Evolutionary conservation across 1,140 invertebrate genomes (phyloP).

Genomic region (Dendrolimus kikuchii): DNA sequence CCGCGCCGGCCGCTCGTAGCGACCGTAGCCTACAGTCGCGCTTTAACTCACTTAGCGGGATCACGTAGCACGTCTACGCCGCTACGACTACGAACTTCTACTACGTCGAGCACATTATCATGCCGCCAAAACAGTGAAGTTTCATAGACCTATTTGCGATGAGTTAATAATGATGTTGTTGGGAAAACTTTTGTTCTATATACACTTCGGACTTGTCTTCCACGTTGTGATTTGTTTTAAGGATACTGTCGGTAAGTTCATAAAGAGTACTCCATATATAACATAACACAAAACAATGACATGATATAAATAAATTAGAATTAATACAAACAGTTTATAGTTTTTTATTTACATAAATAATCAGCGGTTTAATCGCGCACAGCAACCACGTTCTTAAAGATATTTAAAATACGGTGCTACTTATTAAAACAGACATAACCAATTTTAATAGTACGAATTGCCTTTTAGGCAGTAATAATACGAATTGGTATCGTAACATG

Average conservation of each 20-base stretch:
- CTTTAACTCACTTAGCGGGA: slow-evolving; percentile 26
- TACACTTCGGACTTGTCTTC: slow-evolving; percentile 69
- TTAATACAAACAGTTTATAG: no score
- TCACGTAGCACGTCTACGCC: slow-evolving; percentile 46
- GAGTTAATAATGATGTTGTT: slow-evolving; percentile 66
- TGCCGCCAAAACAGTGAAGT: slow-evolving; percentile 36
- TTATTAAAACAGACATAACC: no score
- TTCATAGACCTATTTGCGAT: slow-evolving; percentile 37
- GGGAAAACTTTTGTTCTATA: slow-evolving; percentile 63
- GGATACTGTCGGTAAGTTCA: slow-evolving; percentile 55
- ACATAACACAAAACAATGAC: no score
- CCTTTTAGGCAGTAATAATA: no score
- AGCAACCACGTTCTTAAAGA: no score
- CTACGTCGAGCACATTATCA: slow-evolving; percentile 27
- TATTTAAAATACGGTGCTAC: no score
- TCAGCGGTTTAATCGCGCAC: no score
- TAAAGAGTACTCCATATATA: not conserved
- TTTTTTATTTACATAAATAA: no score
- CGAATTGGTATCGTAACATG: no score
- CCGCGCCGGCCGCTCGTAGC: slow-evolving; percentile 13
- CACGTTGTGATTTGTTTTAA: slow-evolving; percentile 68
- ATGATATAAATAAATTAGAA: no score
- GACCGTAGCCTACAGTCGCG: slow-evolving; percentile 29
- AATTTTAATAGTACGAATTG: no score
- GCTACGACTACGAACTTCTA: slow-evolving; percentile 45